These are phyloP conservation scores for Drosophila trapezifrons DNA, from an alignment of 1,140 invertebrate species.

Conservation along the genomic window DNA sequence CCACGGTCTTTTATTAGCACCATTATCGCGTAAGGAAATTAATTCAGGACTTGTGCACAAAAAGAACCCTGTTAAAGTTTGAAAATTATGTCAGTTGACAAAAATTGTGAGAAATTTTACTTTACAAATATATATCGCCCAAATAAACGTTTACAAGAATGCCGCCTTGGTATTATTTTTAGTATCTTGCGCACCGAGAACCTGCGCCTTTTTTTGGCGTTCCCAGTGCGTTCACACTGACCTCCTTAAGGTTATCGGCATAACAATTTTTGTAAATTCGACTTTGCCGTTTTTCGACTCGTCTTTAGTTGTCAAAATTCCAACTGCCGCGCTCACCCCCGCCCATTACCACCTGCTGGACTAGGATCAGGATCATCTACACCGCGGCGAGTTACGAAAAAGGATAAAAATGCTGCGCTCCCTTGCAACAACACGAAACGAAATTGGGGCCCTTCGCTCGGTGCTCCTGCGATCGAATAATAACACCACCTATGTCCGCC, in stretches of 20 bases:
- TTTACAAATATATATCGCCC: no score
- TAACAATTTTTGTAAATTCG: slow-evolving; percentile 40
- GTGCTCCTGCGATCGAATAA: slow-evolving; percentile 44
- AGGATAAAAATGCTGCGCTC: slow-evolving; percentile 87
- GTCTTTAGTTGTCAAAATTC: slow-evolving; percentile 45
- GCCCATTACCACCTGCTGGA: slow-evolving; percentile 10
- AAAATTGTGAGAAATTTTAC: neutral
- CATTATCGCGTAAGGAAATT: no score
- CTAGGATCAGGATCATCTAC: slow-evolving; percentile 7
- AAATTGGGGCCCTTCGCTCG: slow-evolving; percentile 61
- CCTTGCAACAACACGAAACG: slow-evolving; percentile 87
- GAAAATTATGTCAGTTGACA: no score
- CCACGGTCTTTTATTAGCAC: neutral
- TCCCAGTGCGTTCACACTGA: slow-evolving; percentile 38
- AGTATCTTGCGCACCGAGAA: slow-evolving; percentile 1
- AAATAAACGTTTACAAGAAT: neutral
- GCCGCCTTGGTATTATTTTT: neutral
- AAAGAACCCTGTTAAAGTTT: no score
- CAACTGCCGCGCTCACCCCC: slow-evolving; percentile 1
- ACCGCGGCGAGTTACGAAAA: slow-evolving; percentile 5
- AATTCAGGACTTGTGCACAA: neutral
- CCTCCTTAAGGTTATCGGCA: slow-evolving; percentile 42
- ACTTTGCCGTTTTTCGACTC: slow-evolving; percentile 25
- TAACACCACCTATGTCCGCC: slow-evolving; percentile 28
- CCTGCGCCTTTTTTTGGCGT: slow-evolving; percentile 30